These are phyloP conservation scores for Callimorpha dominula DNA, from an alignment of 2,888 invertebrate genomes.

Conservation along the genomic window DNA sequence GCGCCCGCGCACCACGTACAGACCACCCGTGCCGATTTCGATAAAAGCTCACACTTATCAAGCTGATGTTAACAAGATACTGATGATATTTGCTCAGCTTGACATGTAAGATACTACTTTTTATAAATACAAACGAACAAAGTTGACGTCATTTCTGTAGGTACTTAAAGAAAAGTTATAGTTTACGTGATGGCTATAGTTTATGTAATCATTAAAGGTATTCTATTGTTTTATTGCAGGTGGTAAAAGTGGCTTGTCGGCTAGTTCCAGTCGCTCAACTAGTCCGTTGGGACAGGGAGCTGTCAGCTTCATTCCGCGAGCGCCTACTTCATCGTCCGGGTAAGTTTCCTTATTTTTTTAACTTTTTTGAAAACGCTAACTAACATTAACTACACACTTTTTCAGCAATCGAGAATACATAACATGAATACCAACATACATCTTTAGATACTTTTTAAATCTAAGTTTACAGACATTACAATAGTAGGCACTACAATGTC, in stretches of 20 bases:
- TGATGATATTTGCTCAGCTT: slow-evolving; percentile 66
- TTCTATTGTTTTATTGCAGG: slow-evolving; percentile 67
- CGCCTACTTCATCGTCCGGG: slow-evolving; percentile 87
- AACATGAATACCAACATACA: background rate
- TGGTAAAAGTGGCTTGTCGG: slow-evolving; percentile 80
- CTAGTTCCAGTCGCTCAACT: slow-evolving; percentile 88
- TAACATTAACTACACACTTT: no score
- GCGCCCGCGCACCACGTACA: slow-evolving; percentile 66
- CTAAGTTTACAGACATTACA: no score
- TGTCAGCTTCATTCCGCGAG: slow-evolving; percentile 82
- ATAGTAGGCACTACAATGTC: no score
- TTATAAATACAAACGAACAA: slow-evolving; percentile 39
- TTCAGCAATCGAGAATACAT: background rate
- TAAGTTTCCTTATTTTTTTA: slow-evolving; percentile 54
- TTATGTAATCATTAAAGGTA: slow-evolving; percentile 42
- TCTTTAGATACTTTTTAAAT: no score
- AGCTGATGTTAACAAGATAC: slow-evolving; percentile 58
- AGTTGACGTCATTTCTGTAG: slow-evolving; percentile 30
- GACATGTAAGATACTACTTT: slow-evolving; percentile 54
- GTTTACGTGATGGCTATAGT: slow-evolving; percentile 21
- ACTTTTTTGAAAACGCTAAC: background rate
- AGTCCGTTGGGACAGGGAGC: slow-evolving; percentile 84
- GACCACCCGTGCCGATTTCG: slow-evolving; percentile 74
- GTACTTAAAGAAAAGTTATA: slow-evolving; percentile 20
- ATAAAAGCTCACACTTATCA: slow-evolving; percentile 69